Base-by-base conservation (phyloP, 2,113 vertebrate species). In the Raphicerus campestris region DNA sequence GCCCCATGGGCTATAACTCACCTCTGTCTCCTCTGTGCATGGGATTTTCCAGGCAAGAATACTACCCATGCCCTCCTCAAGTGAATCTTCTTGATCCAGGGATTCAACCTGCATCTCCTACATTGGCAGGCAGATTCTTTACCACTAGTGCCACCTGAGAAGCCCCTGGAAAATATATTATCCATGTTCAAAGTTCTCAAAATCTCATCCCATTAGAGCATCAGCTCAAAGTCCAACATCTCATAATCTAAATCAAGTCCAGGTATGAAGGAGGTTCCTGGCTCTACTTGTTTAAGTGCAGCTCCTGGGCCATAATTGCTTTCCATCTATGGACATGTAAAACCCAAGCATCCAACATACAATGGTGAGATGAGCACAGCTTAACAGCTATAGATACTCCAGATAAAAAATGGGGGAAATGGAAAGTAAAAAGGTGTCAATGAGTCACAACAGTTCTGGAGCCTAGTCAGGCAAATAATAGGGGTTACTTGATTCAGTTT, bases 341-440 rank as follows among this genome's bases (percentile, higher is more conserved):
- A 96, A 90, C 42, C 87, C 60, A 53, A 42, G 47, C 16, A 90
- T 49, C 42, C n/a, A 92, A 32, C 32, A 49, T 61, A 47, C 28
- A 92, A 58, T 87, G 17, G 45, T 77, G 26, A 70, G 19, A 87
- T 9, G 45, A 63, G 16, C 28, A 73, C 42, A 63, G 16, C 24
- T 13, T 32, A 89, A 95, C 5, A 63, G 6, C 56, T 55, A n/a
- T 42, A 73, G 35, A 84, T 11, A 39, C 55, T 90, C 22, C 47
- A 49, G 28, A 60, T 89, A 42, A 30, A 80, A 89, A 45, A 55
- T 10, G 10, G 6, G 14, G 16, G 10, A 47, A 70, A 83, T 45
- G 14, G n/a, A 92, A 94, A 30, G 56, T 15, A 87, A 97, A 93
- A 95, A 35, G 32, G 16, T 89, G 45, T 58, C 89, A 88, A 9